These are phyloP conservation scores for Philantomba maxwellii DNA, from an alignment of 2,113 vertebrate species.

Conservation along the genomic window DNA sequence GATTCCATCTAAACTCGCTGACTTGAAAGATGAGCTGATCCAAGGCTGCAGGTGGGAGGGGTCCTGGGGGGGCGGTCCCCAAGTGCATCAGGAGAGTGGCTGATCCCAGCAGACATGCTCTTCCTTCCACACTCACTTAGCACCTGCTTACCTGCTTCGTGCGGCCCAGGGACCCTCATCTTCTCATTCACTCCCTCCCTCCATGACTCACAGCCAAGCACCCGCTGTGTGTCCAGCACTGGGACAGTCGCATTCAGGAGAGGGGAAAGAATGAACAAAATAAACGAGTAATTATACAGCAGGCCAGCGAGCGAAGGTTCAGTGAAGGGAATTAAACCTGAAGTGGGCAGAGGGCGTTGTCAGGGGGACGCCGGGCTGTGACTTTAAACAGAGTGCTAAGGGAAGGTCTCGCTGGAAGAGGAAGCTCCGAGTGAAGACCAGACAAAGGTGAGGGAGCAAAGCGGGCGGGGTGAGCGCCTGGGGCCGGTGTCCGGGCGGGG, in stretches of 20 bases:
- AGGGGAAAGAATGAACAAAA: background rate
- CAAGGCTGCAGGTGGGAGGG: background rate
- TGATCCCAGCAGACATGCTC: background rate
- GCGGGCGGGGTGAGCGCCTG: background rate
- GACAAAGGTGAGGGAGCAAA: background rate
- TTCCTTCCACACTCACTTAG: background rate
- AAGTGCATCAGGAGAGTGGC: background rate
- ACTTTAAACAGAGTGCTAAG: background rate
- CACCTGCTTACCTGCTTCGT: background rate
- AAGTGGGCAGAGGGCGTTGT: background rate
- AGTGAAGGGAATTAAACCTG: background rate
- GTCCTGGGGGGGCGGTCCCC: background rate
- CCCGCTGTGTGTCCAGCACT: no score
- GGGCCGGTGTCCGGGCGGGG: background rate
- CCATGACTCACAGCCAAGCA: background rate
- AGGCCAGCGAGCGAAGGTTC: background rate
- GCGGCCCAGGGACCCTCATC: background rate
- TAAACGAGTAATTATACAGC: background rate
- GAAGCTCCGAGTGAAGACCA: background rate
- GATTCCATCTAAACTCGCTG: background rate
- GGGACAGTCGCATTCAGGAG: background rate
- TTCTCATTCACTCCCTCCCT: background rate
- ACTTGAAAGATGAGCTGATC: background rate
- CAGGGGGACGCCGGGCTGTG: rapidly evolving
- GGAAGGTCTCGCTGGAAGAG: background rate